Base-by-base conservation (phyloP, 2,113 vertebrate genomes). In the Grammomys surdaster region DNA sequence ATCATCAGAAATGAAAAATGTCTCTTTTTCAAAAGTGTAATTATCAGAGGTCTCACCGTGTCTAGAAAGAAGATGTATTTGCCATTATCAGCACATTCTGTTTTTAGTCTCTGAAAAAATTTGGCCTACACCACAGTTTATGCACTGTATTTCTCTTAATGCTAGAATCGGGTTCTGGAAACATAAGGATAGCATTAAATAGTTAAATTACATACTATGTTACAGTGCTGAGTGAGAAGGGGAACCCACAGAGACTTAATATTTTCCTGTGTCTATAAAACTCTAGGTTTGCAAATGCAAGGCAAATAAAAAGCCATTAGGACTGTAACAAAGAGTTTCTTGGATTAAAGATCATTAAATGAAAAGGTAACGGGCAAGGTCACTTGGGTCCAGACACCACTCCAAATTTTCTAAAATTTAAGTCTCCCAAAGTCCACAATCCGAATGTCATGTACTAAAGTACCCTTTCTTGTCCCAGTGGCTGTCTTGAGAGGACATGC, bases 231-330 rank as follows among this genome's bases (percentile, higher is more conserved):
- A 98, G 96, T 84, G 96, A 36, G 97, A 91, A 92, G 72, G 97
- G 96, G 63, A 94, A 91, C 96, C 96, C 96, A 95, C 89, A 93
- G 97, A 97, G 95, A 98, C 96, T 97, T 97, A 95, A 85, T 95
- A 97, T 95, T 96, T 98, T 98, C 97, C 94, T 48, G 0, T 78
- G 94, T 95, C 97, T 97, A 98, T 94, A 98, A 98, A 98, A 95
- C 96, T 96, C 93, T 97, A 65, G 94, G 97, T 97, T 98, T 98
- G 97, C 96, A 98, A 98, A 98, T 89, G 90, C 92, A 94, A 98
- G 97, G 97, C 98, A 97, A 98, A 97, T 97, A 96, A 97, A 98
- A 82, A 96, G 85, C 88, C 95, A 94, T 94, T 90, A 81, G 89
- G 96, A 91, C 94, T 93, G 76, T 24, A 86, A 91, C 65, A 33